These are phyloP conservation scores for Tiliacea citrago DNA, from an alignment of 2,888 invertebrate species.

Conservation along the genomic window DNA sequence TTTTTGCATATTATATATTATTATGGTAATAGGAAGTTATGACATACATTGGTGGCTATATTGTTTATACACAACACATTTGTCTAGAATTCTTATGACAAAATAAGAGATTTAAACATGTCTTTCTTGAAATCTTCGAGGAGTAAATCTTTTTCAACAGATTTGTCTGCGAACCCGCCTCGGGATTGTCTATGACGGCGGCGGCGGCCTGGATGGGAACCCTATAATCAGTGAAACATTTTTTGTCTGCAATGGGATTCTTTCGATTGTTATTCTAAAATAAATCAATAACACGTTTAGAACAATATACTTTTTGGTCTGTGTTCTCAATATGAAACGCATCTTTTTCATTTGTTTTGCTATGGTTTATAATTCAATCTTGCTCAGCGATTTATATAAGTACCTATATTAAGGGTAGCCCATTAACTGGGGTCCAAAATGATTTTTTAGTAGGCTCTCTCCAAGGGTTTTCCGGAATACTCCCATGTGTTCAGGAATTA, in stretches of 20 bases:
- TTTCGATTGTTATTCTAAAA: constrained; percentile 42
- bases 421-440: no score
- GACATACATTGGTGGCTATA: constrained; percentile 47
- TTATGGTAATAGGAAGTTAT: constrained; percentile 60
- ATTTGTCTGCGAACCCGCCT: constrained; percentile 30
- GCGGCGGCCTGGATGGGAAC: constrained; percentile 34
- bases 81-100: constrained; percentile 24
- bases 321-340: not conserved
- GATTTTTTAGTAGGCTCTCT: no score
- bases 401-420: no score
- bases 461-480: no score
- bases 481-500: no score
- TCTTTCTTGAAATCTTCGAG: not conserved
- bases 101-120: constrained; percentile 25
- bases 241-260: constrained; percentile 25
- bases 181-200: constrained; percentile 14
- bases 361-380: no score
- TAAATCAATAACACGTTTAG: constrained; percentile 51
- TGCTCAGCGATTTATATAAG: no score
- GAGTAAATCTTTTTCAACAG: constrained; percentile 16
- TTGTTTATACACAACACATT: constrained; percentile 53
- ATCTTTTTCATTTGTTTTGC: not conserved
- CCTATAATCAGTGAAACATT: constrained; percentile 55
- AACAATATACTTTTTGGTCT: constrained; percentile 3
- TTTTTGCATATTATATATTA: constrained; percentile 49